Evolutionary conservation across 2,797 vertebrate species (phyloP), one percentile per base, ranked within the genome.

Genomic region (Antrozous pallidus): DNA sequence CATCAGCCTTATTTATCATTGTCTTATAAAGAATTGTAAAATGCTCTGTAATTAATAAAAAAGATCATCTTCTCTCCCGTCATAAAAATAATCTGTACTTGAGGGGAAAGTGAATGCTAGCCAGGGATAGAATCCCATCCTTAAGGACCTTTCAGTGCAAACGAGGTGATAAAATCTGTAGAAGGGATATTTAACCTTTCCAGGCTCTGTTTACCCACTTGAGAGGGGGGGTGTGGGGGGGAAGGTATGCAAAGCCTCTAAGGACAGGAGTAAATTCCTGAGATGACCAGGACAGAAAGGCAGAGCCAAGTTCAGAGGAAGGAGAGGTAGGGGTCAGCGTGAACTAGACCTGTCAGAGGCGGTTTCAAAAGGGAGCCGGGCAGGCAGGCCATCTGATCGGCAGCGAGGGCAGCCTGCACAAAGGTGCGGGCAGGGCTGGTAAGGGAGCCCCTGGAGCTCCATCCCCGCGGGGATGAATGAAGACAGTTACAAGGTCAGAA

Each of bases 361-460:
- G 2, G 45, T 49, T 80, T 65, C 63, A 26, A 3, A 69, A 77
- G 65, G n/a, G 18, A 61, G 16, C 14, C 9, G 40, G 80, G 12
- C 73, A 33, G 63, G 74, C 18, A 58, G 88, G 80, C 31, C 20
- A 12, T 13, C 58, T 5, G 3, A n/a, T 20, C 4, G 0, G 20
- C 38, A 28, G 58, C 22, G 24, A 61, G 58, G 20, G 45, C 0
- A 0, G n/a, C 20, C 8, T 0, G 4, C 20, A 20, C 51, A 40
- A 80, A 87, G 75, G 14, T 36, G 2, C 0, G 3, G 7, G 47
- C 0, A 10, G 24, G 40, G 4, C 3, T 0, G 2, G 33, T 28
- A 74, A 51, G 0, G 28, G 71, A 51, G 17, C 36, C 51, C 36
- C 18, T 0, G 63, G 33, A 49, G 20, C 2, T 13, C 33, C 73